These are phyloP conservation scores for Drosophila hamatofila DNA, from an alignment of 2,888 invertebrate genomes.

Conservation along the genomic window DNA sequence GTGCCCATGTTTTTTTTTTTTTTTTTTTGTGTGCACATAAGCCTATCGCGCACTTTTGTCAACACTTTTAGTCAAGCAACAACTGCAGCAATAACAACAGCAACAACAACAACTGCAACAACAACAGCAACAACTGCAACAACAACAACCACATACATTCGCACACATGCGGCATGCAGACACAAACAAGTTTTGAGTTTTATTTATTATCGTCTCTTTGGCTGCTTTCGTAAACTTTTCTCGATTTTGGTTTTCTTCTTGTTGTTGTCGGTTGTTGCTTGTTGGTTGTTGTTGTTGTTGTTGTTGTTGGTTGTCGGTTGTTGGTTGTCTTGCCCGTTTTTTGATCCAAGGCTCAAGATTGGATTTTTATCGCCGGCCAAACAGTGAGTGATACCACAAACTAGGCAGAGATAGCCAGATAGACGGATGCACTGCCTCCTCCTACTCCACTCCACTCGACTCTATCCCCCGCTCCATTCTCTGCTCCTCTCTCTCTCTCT, in stretches of 20 bases:
- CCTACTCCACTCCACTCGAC: neutral
- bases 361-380: constrained; percentile 72
- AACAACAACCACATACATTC: constrained; percentile 44
- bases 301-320: constrained; percentile 5
- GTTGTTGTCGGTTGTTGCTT: constrained; percentile 9
- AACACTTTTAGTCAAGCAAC: constrained; percentile 78
- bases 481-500: neutral
- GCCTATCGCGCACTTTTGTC: constrained; percentile 82
- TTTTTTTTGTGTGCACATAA: constrained; percentile 54
- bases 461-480: no score
- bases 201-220: constrained; percentile 63
- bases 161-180: constrained; percentile 55
- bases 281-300: constrained; percentile 15
- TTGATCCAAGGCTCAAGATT: constrained; percentile 74
- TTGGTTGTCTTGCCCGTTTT: constrained; percentile 30
- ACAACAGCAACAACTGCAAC: constrained; percentile 26
- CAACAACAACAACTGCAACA: constrained; percentile 22
- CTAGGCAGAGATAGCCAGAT: constrained; percentile 29
- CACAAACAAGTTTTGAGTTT: constrained; percentile 75
- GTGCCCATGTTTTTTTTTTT: constrained; percentile 35
- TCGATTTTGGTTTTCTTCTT: constrained; percentile 40
- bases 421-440: constrained; percentile 46
- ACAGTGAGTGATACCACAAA: constrained; percentile 66
- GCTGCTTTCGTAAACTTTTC: constrained; percentile 57
- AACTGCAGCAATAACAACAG: constrained; percentile 27